phyloP scores from a whole-genome alignment of 2,888 invertebrate genomes.

The Heliconius cydno region DNA sequence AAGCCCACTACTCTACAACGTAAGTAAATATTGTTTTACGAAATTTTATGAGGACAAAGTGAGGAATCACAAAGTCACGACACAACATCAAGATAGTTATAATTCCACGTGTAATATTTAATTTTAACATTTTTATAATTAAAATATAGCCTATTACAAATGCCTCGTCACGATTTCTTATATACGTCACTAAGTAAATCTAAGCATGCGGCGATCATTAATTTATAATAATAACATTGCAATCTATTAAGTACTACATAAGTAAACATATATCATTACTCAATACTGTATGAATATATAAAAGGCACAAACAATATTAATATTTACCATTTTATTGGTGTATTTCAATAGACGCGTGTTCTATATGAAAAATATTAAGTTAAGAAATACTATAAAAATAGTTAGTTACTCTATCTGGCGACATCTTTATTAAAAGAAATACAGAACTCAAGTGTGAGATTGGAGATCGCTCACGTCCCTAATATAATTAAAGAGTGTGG shows the following conservation, averaged over 20 bases:
- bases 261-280: constrained; percentile 60
- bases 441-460: constrained; percentile 32
- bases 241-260: constrained; percentile 66
- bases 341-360: constrained; percentile 48
- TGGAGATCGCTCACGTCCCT: constrained; percentile 34
- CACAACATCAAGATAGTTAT: constrained; percentile 70
- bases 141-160: constrained; percentile 27
- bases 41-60: constrained; percentile 43
- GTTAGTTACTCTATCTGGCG: constrained; percentile 78
- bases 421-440: constrained; percentile 55
- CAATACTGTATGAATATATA: constrained; percentile 57
- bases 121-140: constrained; percentile 24
- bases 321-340: constrained; percentile 56
- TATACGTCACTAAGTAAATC: constrained; percentile 30
- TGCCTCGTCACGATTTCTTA: constrained; percentile 21
- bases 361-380: constrained; percentile 59
- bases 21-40: constrained; percentile 26
- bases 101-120: constrained; percentile 52
- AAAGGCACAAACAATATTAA: constrained; percentile 78
- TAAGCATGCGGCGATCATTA: constrained; percentile 41
- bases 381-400: constrained; percentile 79
- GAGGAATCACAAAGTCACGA: constrained; percentile 46
- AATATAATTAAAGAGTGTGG: constrained; percentile 47
- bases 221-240: constrained; percentile 58
- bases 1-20: constrained; percentile 26